phyloP scores from a whole-genome alignment of 2,888 invertebrate species.

The Ophonus ardosiacus region DNA sequence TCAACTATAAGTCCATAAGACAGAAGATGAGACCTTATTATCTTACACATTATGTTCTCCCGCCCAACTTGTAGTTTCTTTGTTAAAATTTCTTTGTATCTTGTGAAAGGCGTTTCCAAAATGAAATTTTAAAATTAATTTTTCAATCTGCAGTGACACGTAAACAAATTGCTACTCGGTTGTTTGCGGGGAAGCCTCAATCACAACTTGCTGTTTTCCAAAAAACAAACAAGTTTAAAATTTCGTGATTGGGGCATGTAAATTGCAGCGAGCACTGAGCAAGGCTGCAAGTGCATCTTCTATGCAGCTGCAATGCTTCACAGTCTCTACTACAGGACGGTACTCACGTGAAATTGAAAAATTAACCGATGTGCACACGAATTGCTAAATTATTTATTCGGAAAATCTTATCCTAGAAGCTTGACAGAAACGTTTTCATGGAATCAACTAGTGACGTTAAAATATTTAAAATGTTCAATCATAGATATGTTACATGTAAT shows the following conservation, averaged over 20 bases:
- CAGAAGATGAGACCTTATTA: background rate
- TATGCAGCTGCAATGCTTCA: constrained; percentile 21
- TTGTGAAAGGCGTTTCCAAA: background rate
- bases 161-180: background rate
- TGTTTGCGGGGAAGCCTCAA: background rate
- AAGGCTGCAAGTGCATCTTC: background rate
- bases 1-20: no score
- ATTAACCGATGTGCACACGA: background rate
- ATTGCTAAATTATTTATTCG: background rate
- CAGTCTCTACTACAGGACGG: background rate
- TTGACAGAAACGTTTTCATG: background rate
- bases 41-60: background rate
- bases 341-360: background rate
- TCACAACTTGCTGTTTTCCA: constrained; percentile 35
- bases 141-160: constrained; percentile 8
- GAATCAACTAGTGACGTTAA: no score
- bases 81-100: background rate
- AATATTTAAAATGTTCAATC: no score
- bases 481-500: no score
- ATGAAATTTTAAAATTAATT: constrained; percentile 33
- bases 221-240: constrained; percentile 35
- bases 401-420: background rate
- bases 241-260: constrained; percentile 42
- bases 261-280: constrained; percentile 11
- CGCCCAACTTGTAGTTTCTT: background rate